Conservation (phyloP, 37 sponge, comb jelly and placozoan species). For the Diacarnus erythraeanus region DNA sequence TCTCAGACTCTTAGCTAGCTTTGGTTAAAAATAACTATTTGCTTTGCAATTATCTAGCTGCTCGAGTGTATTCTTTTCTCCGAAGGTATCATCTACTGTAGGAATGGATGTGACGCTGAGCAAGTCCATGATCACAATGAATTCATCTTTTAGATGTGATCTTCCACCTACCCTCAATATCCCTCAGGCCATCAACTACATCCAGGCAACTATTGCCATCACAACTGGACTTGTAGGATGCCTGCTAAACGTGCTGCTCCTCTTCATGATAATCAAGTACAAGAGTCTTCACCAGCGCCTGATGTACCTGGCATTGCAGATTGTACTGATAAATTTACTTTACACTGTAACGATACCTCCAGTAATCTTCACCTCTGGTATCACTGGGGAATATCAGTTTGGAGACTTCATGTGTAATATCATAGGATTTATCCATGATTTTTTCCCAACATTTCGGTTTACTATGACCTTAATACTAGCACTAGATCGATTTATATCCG, state of each 20-base stretch:
- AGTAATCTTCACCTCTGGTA: background rate
- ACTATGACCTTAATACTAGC: background rate
- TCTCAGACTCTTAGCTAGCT: no score
- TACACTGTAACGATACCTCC: background rate
- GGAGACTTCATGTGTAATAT: background rate
- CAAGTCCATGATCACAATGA: no score
- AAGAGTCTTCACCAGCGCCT: background rate
- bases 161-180: background rate
- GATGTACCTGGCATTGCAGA: slow-evolving; percentile 7
- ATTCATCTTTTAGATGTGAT: slow-evolving; percentile 1
- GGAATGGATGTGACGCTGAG: no score
- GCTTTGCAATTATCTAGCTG: no score
- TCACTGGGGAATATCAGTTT: background rate
- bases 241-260: background rate
- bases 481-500: slow-evolving; percentile 13
- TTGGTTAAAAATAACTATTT: no score
- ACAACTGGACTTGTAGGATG: background rate
- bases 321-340: background rate
- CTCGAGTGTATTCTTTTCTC: no score
- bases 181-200: background rate
- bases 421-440: background rate
- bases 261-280: slow-evolving; percentile 2
- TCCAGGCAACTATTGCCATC: slow-evolving; percentile 1
- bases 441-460: background rate
- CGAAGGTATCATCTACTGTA: no score